Base-by-base conservation (phyloP, 1,140 invertebrate genomes). In the Galleria mellonella region DNA sequence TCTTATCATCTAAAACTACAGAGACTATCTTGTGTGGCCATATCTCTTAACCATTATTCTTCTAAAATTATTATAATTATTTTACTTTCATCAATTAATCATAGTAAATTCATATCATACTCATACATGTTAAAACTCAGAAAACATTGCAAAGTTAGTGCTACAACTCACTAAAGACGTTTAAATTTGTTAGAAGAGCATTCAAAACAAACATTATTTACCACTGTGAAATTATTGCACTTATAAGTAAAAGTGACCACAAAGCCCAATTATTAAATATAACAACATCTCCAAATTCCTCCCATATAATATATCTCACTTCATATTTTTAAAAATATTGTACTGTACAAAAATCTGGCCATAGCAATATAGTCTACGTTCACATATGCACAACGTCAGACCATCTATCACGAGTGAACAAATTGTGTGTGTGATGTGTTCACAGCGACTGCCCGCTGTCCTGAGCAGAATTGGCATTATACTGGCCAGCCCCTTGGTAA, bases 401-500 rank as follows among this genome's bases (percentile, higher is more conserved):
- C 62, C 76, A 85, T 77, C 69, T 62, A 65, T 70, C 82, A 83
- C 82, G 70, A 82, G 79, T 83, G 78, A 86, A 85, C 70, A 23
- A 73, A 68, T 55, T 78, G 66, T 84, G 70, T 86, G 82, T 89
- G 87, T 89, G 86, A 83, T 87, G 81, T 88, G 84, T 90, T 94
- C 94, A 84, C 93, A 95, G 94, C 93, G 94, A 88, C 92, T 95
- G 88, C 94, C 94, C 89, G 93, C 93, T 89, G 93, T 95, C 88
- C 92, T 95, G 89, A 94, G 92, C 92, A 92, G 93, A 91, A 94
- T 95, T 92, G 94, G 94, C 91, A 93, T 94, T 89, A 94, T 94
- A 90, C 92, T 95, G 92, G 93, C 93, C 90, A 94, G 93, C 91
- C 94, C 93, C 88, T 91, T 94, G 94, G 94, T 95, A 95, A 95